Base-by-base conservation (phyloP, 2,888 invertebrate genomes). In the Graphium colonna region DNA sequence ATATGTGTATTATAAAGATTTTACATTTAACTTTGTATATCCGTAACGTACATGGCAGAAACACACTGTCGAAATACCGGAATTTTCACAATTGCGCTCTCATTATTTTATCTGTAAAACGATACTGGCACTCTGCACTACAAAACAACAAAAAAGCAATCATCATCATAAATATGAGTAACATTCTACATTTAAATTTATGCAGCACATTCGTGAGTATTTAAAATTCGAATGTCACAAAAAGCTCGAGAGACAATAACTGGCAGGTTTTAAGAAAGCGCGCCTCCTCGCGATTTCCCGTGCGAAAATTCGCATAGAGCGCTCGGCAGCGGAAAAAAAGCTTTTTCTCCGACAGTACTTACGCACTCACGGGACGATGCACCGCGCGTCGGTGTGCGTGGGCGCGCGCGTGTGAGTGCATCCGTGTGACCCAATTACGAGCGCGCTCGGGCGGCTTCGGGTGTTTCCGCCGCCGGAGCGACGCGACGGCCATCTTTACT, bases 341-440 rank as follows among this genome's bases (percentile, higher is more conserved):
- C 62, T 75, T 73, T 69, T 71, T 68, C 70, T 68, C 65, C 64
- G 63, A 62, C 67, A 66, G 65, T 65, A 26, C 26, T 10, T 13
- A 73, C 61, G 58, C 58, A 71, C 69, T 71, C 71, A 71, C 69
- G 53, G 40, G 36, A 45, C 45, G 76, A 76, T 74, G 73, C 73
- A 69, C 63, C 60, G 64, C 63, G 64, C 66, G 71, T 57, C 71
- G 70, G 72, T 70, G 70, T 66, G 62, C 57, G 52, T 45, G 46
- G 51, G 57, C 58, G 50, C 57, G 57, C 50, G 41, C 16, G 85
- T 85, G 82, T 82, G 83, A 65, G 80, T 76, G 77, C 69, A 75
- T 79, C 77, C 77, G 82, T 85, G 79, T 90, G 90, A 90, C 90
- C 90, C 72, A 90, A 77, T 86, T 90, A 81, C 85, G 86, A 84